A percentile compares a stretch with the other conserved stretches of the same genome.
Evolutionary conservation across 2,888 invertebrate genomes (phyloP).

Genomic region (Eristalis intricaria): DNA sequence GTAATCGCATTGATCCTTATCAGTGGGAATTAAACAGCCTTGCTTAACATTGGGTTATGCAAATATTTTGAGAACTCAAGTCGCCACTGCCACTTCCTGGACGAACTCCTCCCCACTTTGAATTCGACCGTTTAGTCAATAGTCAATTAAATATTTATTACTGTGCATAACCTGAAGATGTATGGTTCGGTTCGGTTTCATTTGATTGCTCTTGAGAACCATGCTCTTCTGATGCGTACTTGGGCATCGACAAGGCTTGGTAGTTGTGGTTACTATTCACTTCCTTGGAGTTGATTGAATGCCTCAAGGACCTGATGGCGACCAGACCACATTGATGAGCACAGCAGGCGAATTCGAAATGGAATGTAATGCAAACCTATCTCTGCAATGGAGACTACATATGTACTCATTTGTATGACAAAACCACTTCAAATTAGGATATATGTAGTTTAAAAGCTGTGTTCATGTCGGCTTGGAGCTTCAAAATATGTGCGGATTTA

Average conservation of each 20-base stretch:
- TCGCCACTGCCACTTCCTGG: not conserved
- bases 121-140: no score
- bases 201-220: not conserved
- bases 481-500: no score
- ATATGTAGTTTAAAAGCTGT: no score
- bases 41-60: constrained; percentile 15
- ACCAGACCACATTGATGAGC: not conserved
- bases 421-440: no score
- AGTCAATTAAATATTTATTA: not conserved
- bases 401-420: no score
- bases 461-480: no score
- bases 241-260: not conserved
- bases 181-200: not conserved
- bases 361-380: not conserved
- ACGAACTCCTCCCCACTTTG: no score
- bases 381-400: not conserved
- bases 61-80: constrained; percentile 17
- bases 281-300: not conserved
- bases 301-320: not conserved
- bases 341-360: not conserved
- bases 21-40: constrained; percentile 14
- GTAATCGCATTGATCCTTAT: constrained; percentile 44
- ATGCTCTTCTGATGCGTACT: not conserved
- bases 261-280: not conserved
- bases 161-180: not conserved